Evolutionary conservation across 2,888 invertebrate genomes (phyloP).

Genomic region (Cantharis rustica): DNA sequence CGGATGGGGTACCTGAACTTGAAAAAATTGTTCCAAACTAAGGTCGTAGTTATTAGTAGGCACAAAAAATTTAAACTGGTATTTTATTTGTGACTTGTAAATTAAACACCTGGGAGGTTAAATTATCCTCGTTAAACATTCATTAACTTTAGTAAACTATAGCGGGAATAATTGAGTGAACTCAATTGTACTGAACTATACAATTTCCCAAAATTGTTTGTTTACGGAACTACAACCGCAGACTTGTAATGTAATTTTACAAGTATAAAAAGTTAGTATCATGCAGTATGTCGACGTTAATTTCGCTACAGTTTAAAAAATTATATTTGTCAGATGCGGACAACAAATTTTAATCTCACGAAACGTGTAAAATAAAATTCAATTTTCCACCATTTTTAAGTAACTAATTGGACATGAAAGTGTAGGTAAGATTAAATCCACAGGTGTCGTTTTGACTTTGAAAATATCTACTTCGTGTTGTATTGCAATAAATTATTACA

Average conservation of each 20-base stretch:
- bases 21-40: background rate
- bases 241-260: background rate
- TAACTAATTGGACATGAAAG: background rate
- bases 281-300: too few species aligned
- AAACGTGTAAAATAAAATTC: background rate
- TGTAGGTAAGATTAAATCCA: background rate
- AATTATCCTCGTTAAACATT: background rate
- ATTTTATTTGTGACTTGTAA: background rate
- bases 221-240: background rate
- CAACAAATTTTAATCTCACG: background rate
- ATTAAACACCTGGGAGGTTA: background rate
- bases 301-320: background rate
- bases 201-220: background rate
- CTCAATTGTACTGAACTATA: background rate
- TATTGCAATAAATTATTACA: slow-evolving; percentile 1
- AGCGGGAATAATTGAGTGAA: background rate
- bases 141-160: background rate
- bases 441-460: slow-evolving; percentile 1
- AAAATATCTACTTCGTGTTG: slow-evolving; percentile 1
- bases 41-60: background rate
- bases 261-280: background rate
- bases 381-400: background rate
- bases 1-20: background rate
- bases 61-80: background rate
- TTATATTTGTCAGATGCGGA: background rate